Percentiles rank a stretch among this genome's conserved stretches.
Conservation (phyloP, 2,888 invertebrate genomes). For the Uloborus plumipes region DNA sequence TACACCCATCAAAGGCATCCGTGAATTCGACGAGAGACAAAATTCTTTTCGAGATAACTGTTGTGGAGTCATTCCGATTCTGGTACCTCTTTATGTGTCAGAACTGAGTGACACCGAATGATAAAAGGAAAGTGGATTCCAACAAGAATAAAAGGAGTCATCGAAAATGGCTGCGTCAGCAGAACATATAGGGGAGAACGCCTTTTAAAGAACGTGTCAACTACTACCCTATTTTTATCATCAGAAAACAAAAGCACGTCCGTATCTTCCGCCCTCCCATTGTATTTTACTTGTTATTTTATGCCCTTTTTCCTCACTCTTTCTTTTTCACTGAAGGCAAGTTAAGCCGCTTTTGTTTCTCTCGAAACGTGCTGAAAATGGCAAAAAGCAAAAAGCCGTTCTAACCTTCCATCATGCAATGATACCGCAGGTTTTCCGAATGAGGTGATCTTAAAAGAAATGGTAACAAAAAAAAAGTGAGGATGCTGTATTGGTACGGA, state of each 20-base stretch:
- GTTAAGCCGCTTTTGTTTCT: conserved; percentile 34
- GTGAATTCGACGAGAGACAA: background rate
- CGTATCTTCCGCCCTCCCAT: conserved; percentile 22
- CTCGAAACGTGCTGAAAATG: conserved; percentile 44
- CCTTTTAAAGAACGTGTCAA: conserved; percentile 42
- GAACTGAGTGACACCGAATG: background rate
- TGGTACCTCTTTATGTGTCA: background rate
- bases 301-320: conserved; percentile 8
- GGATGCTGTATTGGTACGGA: conserved; percentile 33
- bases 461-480: background rate
- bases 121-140: background rate
- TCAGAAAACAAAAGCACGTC: conserved; percentile 20
- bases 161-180: conserved; percentile 32
- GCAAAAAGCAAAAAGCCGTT: conserved; percentile 23
- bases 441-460: conserved; percentile 38
- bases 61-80: background rate
- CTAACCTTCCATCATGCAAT: conserved; percentile 22
- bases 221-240: conserved; percentile 21
- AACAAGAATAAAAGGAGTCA: conserved; percentile 1
- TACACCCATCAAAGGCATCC: background rate
- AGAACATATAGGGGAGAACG: conserved; percentile 3
- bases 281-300: conserved; percentile 21
- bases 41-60: background rate
- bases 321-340: conserved; percentile 4
- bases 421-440: conserved; percentile 58